Evolutionary conservation across 2,888 invertebrate genomes (phyloP).

Genomic region (Meta bourneti): DNA sequence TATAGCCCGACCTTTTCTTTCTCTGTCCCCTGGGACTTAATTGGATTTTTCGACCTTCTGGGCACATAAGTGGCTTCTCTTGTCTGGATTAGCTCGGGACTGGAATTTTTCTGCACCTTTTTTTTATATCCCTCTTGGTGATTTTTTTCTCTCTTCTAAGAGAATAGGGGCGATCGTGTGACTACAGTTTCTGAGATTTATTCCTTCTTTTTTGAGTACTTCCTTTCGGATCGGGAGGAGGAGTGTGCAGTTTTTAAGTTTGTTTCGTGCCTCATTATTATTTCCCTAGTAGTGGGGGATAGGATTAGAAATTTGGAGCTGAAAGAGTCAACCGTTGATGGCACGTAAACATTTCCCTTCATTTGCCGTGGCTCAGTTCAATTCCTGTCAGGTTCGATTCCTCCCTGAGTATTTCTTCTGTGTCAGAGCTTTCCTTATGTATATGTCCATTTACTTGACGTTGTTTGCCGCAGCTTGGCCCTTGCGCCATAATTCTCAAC

Average conservation of each 20-base stretch:
- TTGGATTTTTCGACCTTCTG: constrained; percentile 72
- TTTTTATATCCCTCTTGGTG: constrained; percentile 3
- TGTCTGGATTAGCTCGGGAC: constrained; percentile 63
- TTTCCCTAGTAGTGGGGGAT: not conserved
- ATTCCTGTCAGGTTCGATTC: too few species aligned
- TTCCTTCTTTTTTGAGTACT: not conserved
- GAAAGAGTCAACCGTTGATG: not conserved
- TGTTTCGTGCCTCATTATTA: not conserved
- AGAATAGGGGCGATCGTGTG: not conserved
- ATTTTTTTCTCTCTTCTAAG: constrained; percentile 14
- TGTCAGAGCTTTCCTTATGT: too few species aligned
- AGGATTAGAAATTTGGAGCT: not conserved
- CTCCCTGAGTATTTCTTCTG: too few species aligned
- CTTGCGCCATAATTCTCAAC: too few species aligned
- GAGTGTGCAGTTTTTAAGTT: not conserved
- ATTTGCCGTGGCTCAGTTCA: not conserved
- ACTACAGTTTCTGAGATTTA: not conserved
- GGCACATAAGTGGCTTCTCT: constrained; percentile 70
- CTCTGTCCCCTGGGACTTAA: constrained; percentile 65
- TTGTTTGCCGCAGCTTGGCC: too few species aligned
- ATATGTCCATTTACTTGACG: too few species aligned
- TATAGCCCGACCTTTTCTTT: not conserved
- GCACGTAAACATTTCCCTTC: not conserved
- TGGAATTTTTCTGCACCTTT: constrained; percentile 28
- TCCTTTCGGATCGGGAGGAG: not conserved